Evolutionary conservation across 2,797 vertebrate genomes (phyloP).

Genomic region (Onychomys arenicola): DNA sequence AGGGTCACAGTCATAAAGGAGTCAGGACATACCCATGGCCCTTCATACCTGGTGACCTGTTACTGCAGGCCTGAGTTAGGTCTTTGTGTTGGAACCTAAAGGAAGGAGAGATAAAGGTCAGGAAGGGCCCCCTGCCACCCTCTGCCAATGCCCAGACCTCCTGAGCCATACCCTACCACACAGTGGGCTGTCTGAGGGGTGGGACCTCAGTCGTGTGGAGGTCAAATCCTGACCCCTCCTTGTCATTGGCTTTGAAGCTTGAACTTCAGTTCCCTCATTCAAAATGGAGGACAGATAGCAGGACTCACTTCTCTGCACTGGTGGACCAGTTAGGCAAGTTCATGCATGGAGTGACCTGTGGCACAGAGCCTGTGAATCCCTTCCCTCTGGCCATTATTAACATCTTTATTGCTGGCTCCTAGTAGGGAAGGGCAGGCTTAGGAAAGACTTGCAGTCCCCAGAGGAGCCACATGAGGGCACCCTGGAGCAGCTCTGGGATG

Average conservation of each 20-base stretch:
- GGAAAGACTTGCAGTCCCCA: background rate
- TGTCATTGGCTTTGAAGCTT: background rate
- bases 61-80: background rate
- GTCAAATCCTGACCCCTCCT: background rate
- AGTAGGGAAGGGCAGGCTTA: background rate
- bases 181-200: background rate
- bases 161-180: background rate
- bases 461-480: constrained; percentile 44
- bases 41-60: background rate
- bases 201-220: background rate
- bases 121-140: too few relatives aligned
- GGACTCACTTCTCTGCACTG: background rate
- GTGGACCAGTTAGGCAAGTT: background rate
- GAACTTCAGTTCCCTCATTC: background rate
- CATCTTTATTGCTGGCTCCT: background rate
- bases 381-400: background rate
- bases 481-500: background rate
- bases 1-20: background rate
- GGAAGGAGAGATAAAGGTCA: background rate
- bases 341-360: fast-evolving
- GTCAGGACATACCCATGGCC: background rate
- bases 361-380: background rate
- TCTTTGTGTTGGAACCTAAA: background rate
- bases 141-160: background rate
- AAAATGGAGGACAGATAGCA: background rate